phyloP scores from a whole-genome alignment of 2,888 invertebrate genomes.

The Hydraecia micacea region DNA sequence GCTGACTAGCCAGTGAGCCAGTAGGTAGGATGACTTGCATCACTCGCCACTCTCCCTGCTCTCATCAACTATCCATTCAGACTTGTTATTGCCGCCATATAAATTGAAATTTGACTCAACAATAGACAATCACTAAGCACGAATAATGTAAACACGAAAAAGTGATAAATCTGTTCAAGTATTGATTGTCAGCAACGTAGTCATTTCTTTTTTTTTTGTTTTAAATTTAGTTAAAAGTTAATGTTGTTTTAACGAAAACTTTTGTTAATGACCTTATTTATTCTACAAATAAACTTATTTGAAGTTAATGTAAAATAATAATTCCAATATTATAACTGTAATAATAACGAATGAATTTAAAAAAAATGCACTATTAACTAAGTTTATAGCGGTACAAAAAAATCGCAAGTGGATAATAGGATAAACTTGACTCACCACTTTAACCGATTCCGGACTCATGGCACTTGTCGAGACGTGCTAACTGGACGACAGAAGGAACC shows the following conservation, averaged over 20 bases:
- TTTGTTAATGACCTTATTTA: not conserved
- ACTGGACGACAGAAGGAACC: slow-evolving; percentile 67
- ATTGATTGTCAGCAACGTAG: slow-evolving; percentile 11
- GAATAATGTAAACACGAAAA: slow-evolving; percentile 64
- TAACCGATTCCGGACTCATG: slow-evolving; percentile 78
- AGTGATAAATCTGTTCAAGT: slow-evolving; percentile 48
- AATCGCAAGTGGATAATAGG: slow-evolving; percentile 43
- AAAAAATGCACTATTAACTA: slow-evolving; percentile 12
- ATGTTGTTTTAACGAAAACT: slow-evolving; percentile 18
- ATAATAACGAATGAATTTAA: not conserved
- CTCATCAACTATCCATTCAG: slow-evolving; percentile 63
- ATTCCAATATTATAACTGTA: not conserved
- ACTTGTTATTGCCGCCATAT: slow-evolving; percentile 62
- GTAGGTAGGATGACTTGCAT: slow-evolving; percentile 68
- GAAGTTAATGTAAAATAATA: not conserved
- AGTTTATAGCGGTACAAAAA: not conserved
- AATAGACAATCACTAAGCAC: slow-evolving; percentile 70
- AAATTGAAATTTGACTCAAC: slow-evolving; percentile 72
- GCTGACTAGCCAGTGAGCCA: slow-evolving; percentile 19
- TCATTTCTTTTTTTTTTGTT: not conserved
- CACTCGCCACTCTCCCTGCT: slow-evolving; percentile 49
- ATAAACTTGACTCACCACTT: slow-evolving; percentile 75
- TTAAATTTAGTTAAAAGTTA: not conserved
- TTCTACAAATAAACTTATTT: not conserved
- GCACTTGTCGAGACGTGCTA: slow-evolving; percentile 69